phyloP scores from a whole-genome alignment of 2,888 invertebrate species.

The Tetramorium bicarinatum region DNA sequence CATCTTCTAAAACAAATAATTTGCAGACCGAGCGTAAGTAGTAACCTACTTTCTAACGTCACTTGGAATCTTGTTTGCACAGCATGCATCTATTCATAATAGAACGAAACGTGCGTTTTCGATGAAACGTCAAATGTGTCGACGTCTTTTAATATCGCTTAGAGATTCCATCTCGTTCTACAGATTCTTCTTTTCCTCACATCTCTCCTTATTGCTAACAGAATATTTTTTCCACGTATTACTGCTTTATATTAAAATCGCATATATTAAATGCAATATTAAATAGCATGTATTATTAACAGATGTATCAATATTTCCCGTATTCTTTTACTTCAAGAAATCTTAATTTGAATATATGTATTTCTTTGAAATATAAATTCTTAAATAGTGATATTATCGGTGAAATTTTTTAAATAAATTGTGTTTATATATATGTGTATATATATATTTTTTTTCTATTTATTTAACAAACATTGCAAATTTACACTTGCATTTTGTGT shows the following conservation, averaged over 20 bases:
- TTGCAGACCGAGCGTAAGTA: constrained; percentile 67
- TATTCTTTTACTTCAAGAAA: background rate
- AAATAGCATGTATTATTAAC: background rate
- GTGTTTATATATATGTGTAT: background rate
- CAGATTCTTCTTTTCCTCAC: background rate
- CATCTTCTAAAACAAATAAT: constrained; percentile 14
- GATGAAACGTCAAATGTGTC: background rate
- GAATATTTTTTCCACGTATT: background rate
- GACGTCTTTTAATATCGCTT: constrained; percentile 10
- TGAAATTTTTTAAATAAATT: background rate
- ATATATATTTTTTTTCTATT: background rate
- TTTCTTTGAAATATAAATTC: background rate
- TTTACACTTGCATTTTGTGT: background rate
- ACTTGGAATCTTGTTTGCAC: constrained; percentile 77
- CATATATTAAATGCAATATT: background rate
- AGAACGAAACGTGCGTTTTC: constrained; percentile 42
- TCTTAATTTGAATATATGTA: background rate
- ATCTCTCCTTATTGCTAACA: background rate
- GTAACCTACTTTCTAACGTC: constrained; percentile 71
- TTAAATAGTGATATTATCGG: background rate
- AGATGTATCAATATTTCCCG: background rate
- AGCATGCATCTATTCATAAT: constrained; percentile 74
- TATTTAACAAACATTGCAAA: constrained; percentile 1
- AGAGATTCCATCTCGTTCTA: background rate
- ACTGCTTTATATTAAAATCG: background rate